Evolutionary conservation across 2,888 invertebrate genomes (phyloP).

Genomic region (Erebia epiphron): DNA sequence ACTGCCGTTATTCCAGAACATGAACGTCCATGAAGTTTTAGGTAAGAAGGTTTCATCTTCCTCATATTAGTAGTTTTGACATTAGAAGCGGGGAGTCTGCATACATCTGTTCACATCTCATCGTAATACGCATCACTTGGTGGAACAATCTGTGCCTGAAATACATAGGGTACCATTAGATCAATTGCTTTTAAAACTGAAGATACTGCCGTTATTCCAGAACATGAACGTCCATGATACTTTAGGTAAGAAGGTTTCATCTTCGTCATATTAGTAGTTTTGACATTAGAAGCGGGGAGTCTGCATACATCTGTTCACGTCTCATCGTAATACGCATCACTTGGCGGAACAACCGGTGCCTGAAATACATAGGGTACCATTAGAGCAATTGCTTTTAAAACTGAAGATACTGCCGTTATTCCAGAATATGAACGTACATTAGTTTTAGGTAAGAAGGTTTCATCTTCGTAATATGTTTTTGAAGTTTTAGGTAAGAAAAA

Average conservation of each 20-base stretch:
- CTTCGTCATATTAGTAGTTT: no score
- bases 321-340: slow-evolving; percentile 85
- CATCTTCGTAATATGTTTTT: no score
- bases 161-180: slow-evolving; percentile 95
- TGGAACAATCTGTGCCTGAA: slow-evolving; percentile 92
- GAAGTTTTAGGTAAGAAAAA: no score
- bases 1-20: slow-evolving; percentile 76
- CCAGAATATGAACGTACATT: slow-evolving; percentile 72
- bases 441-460: slow-evolving; percentile 22
- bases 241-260: slow-evolving; percentile 14
- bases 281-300: slow-evolving; percentile 80
- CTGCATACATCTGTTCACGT: slow-evolving; percentile 93
- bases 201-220: slow-evolving; percentile 84
- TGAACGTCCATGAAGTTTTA: slow-evolving; percentile 64
- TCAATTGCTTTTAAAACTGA: slow-evolving; percentile 89
- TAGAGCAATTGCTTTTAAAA: slow-evolving; percentile 91
- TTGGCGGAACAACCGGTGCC: slow-evolving; percentile 90
- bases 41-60: neutral
- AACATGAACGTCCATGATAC: slow-evolving; percentile 69
- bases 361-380: slow-evolving; percentile 94
- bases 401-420: slow-evolving; percentile 86
- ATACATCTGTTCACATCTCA: slow-evolving; percentile 93
- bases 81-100: slow-evolving; percentile 85
- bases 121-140: slow-evolving; percentile 85
- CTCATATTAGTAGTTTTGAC: no score